Base-by-base conservation (phyloP, 2,113 vertebrate genomes). In the Eurystomus gularis region DNA sequence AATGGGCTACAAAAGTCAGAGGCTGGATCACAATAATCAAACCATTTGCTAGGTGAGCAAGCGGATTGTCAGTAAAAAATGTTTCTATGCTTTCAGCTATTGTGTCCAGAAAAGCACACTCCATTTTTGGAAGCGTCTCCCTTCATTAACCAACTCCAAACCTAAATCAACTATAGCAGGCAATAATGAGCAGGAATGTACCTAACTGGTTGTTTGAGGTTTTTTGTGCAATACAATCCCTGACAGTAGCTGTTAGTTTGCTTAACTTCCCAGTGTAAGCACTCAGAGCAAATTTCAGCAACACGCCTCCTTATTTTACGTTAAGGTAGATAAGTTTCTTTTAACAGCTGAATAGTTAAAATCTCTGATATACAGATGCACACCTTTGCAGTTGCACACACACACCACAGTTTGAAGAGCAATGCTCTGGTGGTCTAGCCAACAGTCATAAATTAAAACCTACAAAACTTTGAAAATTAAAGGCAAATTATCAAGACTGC, bases 1-100 rank as follows among this genome's bases (percentile, higher is more conserved):
- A 87, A 93, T 3, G 0, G 78, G 91, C 70, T 94, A 95, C 92
- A 98, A 96, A 95, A 96, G 87, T 81, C 29, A 65, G 96, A 98
- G 87, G 75, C 52, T 31, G 40, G 0, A 97, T 82, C 55, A 21
- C 57, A 71, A 86, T 69, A 83, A 95, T 52, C 18, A 81, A 93
- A 70, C n/a, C 65, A 90, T 58, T 83, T 93, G 90, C 65, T 51
- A 93, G 60, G 54, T 71, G 25, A 86, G 23, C 35, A 48, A 20
- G 3, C 13, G 10, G 31, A 55, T 17, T 3, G 3, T 58, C 42
- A 94, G 25, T 21, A 92, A 86, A 85, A 49, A 39, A 3, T 7
- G 7, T 62, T 86, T 61, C 75, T 90, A 26, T 25, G 21, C 13
- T 55, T 70, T 81, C 2, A 2, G 48, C 70, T 89, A 21, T 9